Evolutionary conservation across 2,113 vertebrate species (phyloP).

Genomic region (Clinocottus analis): DNA sequence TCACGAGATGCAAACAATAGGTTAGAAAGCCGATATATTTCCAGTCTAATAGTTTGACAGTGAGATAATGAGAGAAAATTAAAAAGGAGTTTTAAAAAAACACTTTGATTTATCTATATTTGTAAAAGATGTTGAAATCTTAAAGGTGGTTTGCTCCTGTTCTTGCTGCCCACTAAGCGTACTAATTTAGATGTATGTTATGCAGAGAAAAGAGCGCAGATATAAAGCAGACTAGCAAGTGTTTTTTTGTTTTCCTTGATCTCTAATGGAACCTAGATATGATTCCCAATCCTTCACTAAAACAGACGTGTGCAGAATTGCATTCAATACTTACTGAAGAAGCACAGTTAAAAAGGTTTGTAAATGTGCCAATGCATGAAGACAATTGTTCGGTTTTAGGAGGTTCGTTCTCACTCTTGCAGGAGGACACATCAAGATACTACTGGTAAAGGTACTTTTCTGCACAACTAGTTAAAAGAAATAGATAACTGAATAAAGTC

Average conservation of each 20-base stretch:
- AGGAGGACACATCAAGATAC: background rate
- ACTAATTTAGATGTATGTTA: conserved; percentile 51
- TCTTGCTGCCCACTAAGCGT: conserved; percentile 29
- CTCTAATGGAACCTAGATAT: conserved; percentile 55
- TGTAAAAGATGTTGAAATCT: conserved; percentile 39
- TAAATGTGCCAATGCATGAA: background rate
- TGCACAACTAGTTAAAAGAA: background rate
- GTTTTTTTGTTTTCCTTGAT: conserved; percentile 51
- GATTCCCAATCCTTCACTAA: conserved; percentile 39
- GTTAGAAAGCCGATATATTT: too few relatives aligned
- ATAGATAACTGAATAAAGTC: background rate
- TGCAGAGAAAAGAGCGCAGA: conserved; percentile 30
- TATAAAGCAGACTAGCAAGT: conserved; percentile 45
- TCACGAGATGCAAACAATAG: too few relatives aligned
- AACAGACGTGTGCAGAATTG: conserved; percentile 28
- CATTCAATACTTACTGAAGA: conserved; percentile 27
- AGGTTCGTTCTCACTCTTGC: conserved; percentile 2
- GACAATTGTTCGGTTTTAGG: background rate
- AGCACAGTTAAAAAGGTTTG: conserved; percentile 6
- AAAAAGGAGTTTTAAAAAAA: background rate
- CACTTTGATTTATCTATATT: background rate
- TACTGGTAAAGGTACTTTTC: background rate
- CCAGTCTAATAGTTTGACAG: too few relatives aligned
- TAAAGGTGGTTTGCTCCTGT: conserved; percentile 45
- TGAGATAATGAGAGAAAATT: background rate